Conservation (phyloP, 2,888 invertebrate genomes). For the Falcaria lacertinaria region DNA sequence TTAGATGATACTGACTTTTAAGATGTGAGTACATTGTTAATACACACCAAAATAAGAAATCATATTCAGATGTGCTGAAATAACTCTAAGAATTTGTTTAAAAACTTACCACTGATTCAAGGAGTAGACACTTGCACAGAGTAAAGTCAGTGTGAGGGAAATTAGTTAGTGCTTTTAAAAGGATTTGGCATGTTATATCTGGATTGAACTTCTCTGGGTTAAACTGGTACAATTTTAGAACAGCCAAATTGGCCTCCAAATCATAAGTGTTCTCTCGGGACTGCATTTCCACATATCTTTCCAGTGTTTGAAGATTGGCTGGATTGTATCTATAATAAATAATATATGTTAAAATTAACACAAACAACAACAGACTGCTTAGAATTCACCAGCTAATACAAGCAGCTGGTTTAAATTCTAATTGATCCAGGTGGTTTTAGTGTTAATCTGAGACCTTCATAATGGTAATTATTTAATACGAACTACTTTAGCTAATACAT, state of each 20-base stretch:
- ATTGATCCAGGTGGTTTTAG: no score
- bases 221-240: conserved; percentile 97
- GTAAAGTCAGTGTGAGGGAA: conserved; percentile 99
- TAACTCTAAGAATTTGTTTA: no score
- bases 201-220: conserved; percentile 92
- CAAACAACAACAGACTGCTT: no score
- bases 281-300: conserved; percentile 96
- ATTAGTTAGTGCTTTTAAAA: conserved; percentile 97
- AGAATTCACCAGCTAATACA: no score
- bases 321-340: conserved; percentile 91
- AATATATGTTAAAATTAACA: no score
- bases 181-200: conserved; percentile 92
- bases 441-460: no score
- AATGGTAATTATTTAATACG: no score
- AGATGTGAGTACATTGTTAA: no score
- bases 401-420: no score
- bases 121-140: conserved; percentile 96
- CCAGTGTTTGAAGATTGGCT: conserved; percentile 93
- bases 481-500: no score
- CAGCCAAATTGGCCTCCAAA: conserved; percentile 97
- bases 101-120: conserved; percentile 81
- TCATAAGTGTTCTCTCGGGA: conserved; percentile 96
- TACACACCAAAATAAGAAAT: no score
- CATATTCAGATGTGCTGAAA: neutral
- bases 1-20: no score